Percentiles rank a stretch among this genome's conserved stretches.
Conservation (phyloP, 2,797 vertebrate species). For the Siniperca obscura region DNA sequence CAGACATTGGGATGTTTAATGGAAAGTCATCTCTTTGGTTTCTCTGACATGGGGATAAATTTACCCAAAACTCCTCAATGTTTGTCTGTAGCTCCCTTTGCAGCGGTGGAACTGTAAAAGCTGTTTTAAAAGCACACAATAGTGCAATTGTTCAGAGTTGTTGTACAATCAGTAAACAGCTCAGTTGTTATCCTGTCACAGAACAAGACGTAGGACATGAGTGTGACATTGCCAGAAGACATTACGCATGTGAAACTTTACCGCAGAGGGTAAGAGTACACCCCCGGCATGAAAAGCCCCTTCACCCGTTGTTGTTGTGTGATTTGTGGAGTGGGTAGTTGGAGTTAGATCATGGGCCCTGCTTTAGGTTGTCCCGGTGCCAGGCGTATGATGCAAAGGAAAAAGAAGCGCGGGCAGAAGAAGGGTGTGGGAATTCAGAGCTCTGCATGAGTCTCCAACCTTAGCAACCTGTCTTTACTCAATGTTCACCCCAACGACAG, state of each 20-base stretch:
- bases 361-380: conserved; percentile 60
- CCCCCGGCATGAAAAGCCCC: conserved; percentile 69
- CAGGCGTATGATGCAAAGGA: conserved; percentile 80
- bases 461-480: conserved; percentile 78
- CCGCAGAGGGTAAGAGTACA: conserved; percentile 62
- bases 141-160: conserved; percentile 56
- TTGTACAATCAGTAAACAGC: conserved; percentile 69
- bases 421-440: conserved; percentile 76
- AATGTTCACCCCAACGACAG: conserved; percentile 63
- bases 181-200: conserved; percentile 72
- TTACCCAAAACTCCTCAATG: conserved; percentile 26
- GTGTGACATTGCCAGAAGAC: conserved; percentile 68
- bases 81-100: conserved; percentile 44
- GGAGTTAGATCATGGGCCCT: conserved; percentile 73
- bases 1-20: conserved; percentile 41
- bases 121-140: conserved; percentile 61
- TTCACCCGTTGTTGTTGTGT: conserved; percentile 68
- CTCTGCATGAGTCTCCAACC: conserved; percentile 59
- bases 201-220: conserved; percentile 68
- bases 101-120: conserved; percentile 41
- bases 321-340: conserved; percentile 76
- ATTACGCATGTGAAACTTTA: conserved; percentile 71
- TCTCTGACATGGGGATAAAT: conserved; percentile 36
- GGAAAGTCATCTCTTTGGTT: conserved; percentile 49
- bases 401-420: conserved; percentile 66